phyloP scores from a whole-genome alignment of 2,113 vertebrate species.

The Himantopus leucocephalus region DNA sequence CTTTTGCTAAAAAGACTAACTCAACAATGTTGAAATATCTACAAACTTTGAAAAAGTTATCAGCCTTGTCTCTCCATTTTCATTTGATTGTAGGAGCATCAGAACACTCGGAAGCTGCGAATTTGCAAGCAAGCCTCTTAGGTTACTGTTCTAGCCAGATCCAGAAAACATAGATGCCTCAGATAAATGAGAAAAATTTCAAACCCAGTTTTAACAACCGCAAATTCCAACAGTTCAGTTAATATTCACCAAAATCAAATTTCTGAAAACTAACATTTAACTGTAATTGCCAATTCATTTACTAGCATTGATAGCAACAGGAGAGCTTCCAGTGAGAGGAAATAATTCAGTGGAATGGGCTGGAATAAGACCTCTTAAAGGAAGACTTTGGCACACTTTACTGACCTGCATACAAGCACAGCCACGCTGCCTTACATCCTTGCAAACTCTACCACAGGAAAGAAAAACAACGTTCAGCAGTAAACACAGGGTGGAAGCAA shows the following conservation, averaged over 20 bases:
- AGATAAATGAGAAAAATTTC: not conserved
- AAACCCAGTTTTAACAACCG: not conserved
- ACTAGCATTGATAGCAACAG: not conserved
- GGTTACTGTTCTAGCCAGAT: not conserved
- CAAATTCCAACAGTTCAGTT: not conserved
- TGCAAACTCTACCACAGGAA: not conserved
- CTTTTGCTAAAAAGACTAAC: not conserved
- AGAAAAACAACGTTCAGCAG: not conserved
- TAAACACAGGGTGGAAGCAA: not conserved
- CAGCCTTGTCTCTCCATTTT: not conserved
- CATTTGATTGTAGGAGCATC: not conserved
- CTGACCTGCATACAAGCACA: not conserved
- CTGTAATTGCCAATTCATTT: not conserved
- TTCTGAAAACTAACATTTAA: not conserved
- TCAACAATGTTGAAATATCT: not conserved
- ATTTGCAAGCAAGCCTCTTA: not conserved
- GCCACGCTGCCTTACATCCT: not conserved
- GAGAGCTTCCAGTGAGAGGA: not conserved
- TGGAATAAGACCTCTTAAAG: not conserved
- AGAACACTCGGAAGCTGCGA: not conserved
- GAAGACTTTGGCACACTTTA: not conserved
- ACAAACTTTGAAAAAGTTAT: not conserved
- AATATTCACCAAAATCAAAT: not conserved
- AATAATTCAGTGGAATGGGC: not conserved
- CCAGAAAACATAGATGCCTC: not conserved